Evolutionary conservation across 2,797 vertebrate genomes (phyloP).

Genomic region (Poeciliopsis turneri): DNA sequence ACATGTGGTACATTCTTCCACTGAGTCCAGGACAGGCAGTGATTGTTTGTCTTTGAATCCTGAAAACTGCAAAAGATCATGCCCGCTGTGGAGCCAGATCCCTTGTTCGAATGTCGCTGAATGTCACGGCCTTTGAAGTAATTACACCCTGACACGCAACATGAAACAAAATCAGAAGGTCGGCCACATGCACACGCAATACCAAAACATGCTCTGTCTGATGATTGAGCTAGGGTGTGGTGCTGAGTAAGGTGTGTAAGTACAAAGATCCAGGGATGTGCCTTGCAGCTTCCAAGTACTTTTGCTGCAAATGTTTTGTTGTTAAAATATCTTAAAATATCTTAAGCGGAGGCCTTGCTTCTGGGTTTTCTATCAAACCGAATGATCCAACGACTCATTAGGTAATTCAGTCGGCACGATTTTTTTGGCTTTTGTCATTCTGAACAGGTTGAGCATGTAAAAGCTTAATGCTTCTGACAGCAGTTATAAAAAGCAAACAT

Average conservation of each 20-base stretch:
- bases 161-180: constrained; percentile 61
- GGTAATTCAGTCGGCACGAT: not conserved
- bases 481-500: constrained; percentile 56
- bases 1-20: constrained; percentile 62
- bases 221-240: constrained; percentile 59
- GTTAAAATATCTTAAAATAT: not conserved
- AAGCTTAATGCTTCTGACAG: constrained; percentile 37
- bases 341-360: not conserved
- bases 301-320: constrained; percentile 6
- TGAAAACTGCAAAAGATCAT: constrained; percentile 40
- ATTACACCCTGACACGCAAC: constrained; percentile 70
- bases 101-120: constrained; percentile 72
- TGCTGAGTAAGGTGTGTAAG: constrained; percentile 49
- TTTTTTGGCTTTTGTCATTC: not conserved
- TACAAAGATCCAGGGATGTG: constrained; percentile 50
- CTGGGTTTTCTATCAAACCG: not conserved
- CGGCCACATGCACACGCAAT: constrained; percentile 31
- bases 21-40: constrained; percentile 59
- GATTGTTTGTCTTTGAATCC: constrained; percentile 41
- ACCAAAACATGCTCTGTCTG: constrained; percentile 48
- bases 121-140: constrained; percentile 71
- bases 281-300: constrained; percentile 14
- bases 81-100: constrained; percentile 36
- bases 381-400: not conserved
- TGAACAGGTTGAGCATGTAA: not conserved